Evolutionary conservation across 2,888 invertebrate genomes (phyloP).

Genomic region (Carpatolechia fugitivella): DNA sequence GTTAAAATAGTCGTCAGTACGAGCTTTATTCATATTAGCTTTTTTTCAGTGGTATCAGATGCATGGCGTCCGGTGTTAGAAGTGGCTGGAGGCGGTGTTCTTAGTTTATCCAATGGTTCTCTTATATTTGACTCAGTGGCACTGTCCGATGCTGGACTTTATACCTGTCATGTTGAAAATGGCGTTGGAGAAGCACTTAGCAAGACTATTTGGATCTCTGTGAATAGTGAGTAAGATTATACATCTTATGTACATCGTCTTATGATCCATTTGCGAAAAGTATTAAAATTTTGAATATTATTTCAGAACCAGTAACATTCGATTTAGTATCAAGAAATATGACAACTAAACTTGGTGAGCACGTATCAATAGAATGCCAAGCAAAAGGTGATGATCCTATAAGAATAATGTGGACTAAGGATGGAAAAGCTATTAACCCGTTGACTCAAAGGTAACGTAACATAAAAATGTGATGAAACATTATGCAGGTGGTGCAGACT

Average conservation of each 20-base stretch:
- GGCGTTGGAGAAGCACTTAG: constrained; percentile 73
- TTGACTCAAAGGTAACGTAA: constrained; percentile 66
- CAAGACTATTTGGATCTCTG: constrained; percentile 73
- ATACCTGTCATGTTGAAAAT: constrained; percentile 75
- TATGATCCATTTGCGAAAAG: too few relatives aligned
- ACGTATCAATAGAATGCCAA: constrained; percentile 86
- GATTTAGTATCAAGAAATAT: constrained; percentile 84
- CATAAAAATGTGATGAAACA: background rate
- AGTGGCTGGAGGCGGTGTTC: constrained; percentile 70
- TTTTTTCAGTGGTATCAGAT: constrained; percentile 57
- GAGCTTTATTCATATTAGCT: background rate
- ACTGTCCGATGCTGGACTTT: constrained; percentile 66
- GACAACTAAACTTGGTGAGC: constrained; percentile 87
- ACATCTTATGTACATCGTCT: too few relatives aligned
- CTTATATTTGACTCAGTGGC: constrained; percentile 71
- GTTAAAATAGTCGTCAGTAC: too few relatives aligned
- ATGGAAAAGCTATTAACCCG: constrained; percentile 84
- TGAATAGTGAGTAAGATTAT: constrained; percentile 55
- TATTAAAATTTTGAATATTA: too few relatives aligned
- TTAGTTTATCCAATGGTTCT: constrained; percentile 71
- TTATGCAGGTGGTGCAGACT: too few relatives aligned
- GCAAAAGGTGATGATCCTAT: constrained; percentile 92
- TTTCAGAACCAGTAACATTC: constrained; percentile 90
- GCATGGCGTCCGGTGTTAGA: constrained; percentile 71
- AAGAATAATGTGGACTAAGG: constrained; percentile 88